These are phyloP conservation scores for Shargacucullia verbasci DNA, from an alignment of 2,888 invertebrate genomes.

Conservation along the genomic window DNA sequence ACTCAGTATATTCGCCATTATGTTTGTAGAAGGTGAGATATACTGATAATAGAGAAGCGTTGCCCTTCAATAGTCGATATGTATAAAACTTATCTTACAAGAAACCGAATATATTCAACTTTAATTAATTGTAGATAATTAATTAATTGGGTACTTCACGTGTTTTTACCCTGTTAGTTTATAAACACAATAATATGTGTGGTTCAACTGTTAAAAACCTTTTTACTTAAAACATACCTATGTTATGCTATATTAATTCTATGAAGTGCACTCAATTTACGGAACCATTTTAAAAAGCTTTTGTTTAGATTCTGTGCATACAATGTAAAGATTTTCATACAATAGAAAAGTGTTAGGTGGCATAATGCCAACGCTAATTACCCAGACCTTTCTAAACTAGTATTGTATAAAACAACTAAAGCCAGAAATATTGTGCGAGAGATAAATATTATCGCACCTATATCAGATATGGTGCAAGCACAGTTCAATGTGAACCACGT, in stretches of 20 bases:
- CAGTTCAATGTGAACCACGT: conserved; percentile 8
- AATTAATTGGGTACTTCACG: no score
- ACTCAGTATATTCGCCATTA: conserved; percentile 14
- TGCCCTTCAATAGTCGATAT: no score
- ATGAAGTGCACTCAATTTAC: no score
- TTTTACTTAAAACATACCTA: no score
- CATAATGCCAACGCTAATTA: conserved; percentile 29
- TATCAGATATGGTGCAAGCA: conserved; percentile 23
- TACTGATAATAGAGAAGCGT: conserved; percentile 19
- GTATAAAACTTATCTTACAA: no score
- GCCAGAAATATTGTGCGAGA: conserved; percentile 21
- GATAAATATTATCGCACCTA: conserved; percentile 21
- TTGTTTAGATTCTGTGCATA: neutral
- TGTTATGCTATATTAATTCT: no score
- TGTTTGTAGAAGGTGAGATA: conserved; percentile 38
- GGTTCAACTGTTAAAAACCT: no score
- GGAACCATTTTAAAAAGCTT: no score
- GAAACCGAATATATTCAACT: no score
- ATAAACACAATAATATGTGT: no score
- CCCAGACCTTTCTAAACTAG: conserved; percentile 27
- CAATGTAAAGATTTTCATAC: conserved; percentile 3
- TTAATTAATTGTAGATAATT: no score
- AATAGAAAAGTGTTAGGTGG: conserved; percentile 18
- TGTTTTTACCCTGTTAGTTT: no score
- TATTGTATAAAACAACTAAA: conserved; percentile 13